phyloP scores from a whole-genome alignment of 2,113 vertebrate genomes.

The Chaenocephalus aceratus region DNA sequence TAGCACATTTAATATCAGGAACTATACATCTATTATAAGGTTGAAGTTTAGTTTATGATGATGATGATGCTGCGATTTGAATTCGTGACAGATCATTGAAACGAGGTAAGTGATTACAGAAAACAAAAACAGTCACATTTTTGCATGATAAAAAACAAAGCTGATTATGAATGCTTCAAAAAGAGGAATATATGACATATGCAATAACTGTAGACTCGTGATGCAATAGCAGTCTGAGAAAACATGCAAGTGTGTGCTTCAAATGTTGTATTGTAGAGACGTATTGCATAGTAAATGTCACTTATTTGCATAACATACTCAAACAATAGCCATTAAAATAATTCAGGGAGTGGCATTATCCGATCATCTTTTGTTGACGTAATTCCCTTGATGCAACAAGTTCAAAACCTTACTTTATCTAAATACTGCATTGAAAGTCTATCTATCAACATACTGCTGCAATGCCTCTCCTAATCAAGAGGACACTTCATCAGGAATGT shows the following conservation, averaged over 20 bases:
- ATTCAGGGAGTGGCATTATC: neutral
- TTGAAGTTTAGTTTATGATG: neutral
- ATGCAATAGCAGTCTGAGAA: neutral
- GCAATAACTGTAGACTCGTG: neutral
- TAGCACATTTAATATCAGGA: accelerated
- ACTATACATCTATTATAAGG: accelerated
- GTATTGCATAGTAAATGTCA: neutral
- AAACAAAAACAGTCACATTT: neutral
- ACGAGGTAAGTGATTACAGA: neutral
- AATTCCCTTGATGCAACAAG: neutral
- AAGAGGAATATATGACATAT: neutral
- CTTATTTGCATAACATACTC: neutral
- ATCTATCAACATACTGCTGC: neutral
- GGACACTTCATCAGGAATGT: neutral
- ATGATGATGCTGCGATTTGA: neutral
- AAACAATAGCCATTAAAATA: neutral
- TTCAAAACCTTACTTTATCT: neutral
- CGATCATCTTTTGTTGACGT: neutral
- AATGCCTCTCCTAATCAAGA: neutral
- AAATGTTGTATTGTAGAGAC: neutral
- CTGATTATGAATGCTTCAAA: accelerated
- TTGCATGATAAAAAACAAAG: neutral
- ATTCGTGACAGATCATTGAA: neutral
- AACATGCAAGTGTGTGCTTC: neutral
- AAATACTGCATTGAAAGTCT: neutral